phyloP scores from a whole-genome alignment of 2,888 invertebrate genomes.

The Criorhina ranunculi region DNA sequence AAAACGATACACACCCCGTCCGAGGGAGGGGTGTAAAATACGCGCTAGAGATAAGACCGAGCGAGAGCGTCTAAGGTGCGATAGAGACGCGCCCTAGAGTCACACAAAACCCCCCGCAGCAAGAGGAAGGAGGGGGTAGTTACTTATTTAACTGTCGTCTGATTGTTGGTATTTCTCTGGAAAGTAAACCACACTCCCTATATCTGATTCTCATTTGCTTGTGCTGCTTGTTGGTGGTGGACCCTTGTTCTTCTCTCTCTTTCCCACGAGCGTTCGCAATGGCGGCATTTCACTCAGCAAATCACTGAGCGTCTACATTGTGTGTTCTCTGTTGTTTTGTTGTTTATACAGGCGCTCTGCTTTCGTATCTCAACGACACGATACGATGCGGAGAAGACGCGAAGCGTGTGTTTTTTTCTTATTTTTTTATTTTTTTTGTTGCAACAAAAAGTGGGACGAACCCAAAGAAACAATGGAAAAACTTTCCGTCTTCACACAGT shows the following conservation, averaged over 20 bases:
- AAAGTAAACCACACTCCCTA: conserved; percentile 52
- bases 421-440: conserved; percentile 19
- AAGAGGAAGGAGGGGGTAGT: not conserved
- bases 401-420: conserved; percentile 26
- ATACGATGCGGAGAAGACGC: too few species aligned
- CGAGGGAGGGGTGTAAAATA: conserved; percentile 55
- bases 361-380: conserved; percentile 6
- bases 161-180: conserved; percentile 44
- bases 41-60: not conserved
- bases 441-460: conserved; percentile 56
- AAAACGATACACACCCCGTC: conserved; percentile 60
- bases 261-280: not conserved
- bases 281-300: conserved; percentile 12
- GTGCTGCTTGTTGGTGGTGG: not conserved
- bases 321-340: conserved; percentile 28
- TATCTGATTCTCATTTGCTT: conserved; percentile 8
- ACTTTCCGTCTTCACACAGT: conserved; percentile 20
- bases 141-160: conserved; percentile 37
- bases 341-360: conserved; percentile 22
- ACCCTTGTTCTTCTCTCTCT: too few species aligned
- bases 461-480: conserved; percentile 45
- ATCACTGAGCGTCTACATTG: conserved; percentile 28
- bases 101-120: not conserved
- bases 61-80: not conserved
- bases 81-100: not conserved